Evolutionary conservation across 2,113 vertebrate genomes (phyloP).

Genomic region (Archilochus colubris): DNA sequence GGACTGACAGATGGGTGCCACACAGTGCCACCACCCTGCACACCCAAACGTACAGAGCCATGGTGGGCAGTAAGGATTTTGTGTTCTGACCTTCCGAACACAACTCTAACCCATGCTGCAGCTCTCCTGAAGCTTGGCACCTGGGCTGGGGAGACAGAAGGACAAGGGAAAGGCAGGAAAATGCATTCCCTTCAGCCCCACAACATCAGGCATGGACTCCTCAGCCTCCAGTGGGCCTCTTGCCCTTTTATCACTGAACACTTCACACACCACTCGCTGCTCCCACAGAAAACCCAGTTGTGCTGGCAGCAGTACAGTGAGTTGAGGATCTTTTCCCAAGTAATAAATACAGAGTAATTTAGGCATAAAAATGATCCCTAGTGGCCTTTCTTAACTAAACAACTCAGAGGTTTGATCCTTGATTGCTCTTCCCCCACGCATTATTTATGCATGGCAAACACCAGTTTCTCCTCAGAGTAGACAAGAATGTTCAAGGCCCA

Average conservation of each 20-base stretch:
- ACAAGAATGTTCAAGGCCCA: not conserved
- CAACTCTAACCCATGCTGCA: too few relatives aligned
- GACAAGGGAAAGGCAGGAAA: not conserved
- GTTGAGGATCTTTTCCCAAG: not conserved
- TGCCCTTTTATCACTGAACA: not conserved
- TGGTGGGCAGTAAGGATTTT: too few relatives aligned
- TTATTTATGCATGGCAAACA: not conserved
- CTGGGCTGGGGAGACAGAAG: too few relatives aligned
- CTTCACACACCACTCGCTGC: too few relatives aligned
- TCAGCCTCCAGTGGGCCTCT: accelerated
- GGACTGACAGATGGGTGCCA: accelerated
- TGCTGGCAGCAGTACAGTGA: not conserved
- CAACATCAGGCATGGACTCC: accelerated
- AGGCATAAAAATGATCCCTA: not conserved
- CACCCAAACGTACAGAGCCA: too few relatives aligned
- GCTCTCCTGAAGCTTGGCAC: not conserved
- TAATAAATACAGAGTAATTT: not conserved
- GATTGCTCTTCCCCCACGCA: not conserved
- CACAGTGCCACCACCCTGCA: not conserved
- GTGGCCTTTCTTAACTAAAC: not conserved
- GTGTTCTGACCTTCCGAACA: not conserved
- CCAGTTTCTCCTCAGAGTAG: not conserved
- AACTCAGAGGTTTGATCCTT: not conserved
- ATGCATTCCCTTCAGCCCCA: accelerated
- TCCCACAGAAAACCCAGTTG: not conserved